phyloP scores from a whole-genome alignment of 2,113 vertebrate genomes.

The Etheostoma cragini region DNA sequence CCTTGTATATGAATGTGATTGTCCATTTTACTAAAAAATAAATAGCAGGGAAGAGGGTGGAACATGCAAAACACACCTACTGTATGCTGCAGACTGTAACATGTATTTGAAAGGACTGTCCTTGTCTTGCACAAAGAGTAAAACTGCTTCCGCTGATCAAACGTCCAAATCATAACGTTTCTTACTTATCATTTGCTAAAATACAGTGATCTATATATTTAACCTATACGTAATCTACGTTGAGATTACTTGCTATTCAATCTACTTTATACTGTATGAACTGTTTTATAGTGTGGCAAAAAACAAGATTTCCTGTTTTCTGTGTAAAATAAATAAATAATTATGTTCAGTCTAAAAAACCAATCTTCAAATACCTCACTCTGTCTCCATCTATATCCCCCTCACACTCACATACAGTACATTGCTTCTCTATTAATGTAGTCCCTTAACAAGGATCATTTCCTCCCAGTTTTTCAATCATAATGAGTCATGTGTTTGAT shows the following conservation, averaged over 20 bases:
- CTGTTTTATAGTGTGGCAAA: background rate
- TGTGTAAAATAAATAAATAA: background rate
- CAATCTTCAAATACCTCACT: slow-evolving; percentile 27
- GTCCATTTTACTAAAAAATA: slow-evolving; percentile 8
- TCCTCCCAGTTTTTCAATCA: slow-evolving; percentile 25
- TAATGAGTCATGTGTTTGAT: slow-evolving; percentile 38
- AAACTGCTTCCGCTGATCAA: background rate
- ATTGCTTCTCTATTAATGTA: slow-evolving; percentile 41
- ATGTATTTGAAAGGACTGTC: background rate
- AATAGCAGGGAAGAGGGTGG: background rate
- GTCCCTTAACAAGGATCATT: slow-evolving; percentile 50
- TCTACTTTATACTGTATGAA: background rate
- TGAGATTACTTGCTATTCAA: background rate
- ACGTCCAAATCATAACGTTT: background rate
- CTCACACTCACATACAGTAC: slow-evolving; percentile 7
- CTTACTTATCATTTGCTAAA: slow-evolving; percentile 1
- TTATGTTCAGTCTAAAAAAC: slow-evolving; percentile 14
- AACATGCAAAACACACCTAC: background rate
- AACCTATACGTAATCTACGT: background rate
- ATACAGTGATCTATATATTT: background rate
- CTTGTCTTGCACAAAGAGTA: background rate
- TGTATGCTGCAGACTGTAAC: background rate
- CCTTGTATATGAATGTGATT: background rate
- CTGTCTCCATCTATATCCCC: slow-evolving; percentile 8
- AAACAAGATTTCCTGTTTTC: slow-evolving; percentile 8